These are phyloP conservation scores for Onychostoma macrolepis DNA, from an alignment of 2,113 vertebrate species.

Conservation along the genomic window DNA sequence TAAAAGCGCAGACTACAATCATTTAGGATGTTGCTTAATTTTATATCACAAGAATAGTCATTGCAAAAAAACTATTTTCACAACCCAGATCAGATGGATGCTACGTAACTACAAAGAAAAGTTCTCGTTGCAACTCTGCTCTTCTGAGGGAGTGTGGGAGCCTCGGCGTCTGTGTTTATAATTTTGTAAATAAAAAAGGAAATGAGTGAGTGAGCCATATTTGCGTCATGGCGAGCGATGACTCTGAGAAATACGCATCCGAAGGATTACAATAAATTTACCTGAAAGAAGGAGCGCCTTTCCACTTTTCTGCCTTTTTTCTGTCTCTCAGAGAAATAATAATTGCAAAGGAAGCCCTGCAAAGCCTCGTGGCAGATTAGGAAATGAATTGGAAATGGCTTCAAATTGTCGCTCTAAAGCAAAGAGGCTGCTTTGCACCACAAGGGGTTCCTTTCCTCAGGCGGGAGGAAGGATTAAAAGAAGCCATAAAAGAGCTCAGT, in stretches of 20 bases:
- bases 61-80: no score
- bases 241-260: conserved; percentile 6
- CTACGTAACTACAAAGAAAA: background rate
- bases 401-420: conserved; percentile 91
- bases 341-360: conserved; percentile 79
- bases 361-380: conserved; percentile 89
- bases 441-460: conserved; percentile 87
- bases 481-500: conserved; percentile 93
- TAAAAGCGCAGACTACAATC: no score
- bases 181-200: conserved; percentile 26
- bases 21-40: no score
- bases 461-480: conserved; percentile 88
- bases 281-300: conserved; percentile 55
- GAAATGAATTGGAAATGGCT: conserved; percentile 93
- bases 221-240: conserved; percentile 18
- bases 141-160: background rate
- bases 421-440: conserved; percentile 90
- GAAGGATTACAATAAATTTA: conserved; percentile 78
- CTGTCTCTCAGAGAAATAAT: conserved; percentile 66
- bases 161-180: conserved; percentile 17
- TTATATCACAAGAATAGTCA: no score
- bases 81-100: background rate
- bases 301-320: conserved; percentile 19
- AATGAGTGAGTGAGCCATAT: background rate
- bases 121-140: background rate